These are phyloP conservation scores for Heliothis peltigera DNA, from an alignment of 2,888 invertebrate species.

Conservation along the genomic window DNA sequence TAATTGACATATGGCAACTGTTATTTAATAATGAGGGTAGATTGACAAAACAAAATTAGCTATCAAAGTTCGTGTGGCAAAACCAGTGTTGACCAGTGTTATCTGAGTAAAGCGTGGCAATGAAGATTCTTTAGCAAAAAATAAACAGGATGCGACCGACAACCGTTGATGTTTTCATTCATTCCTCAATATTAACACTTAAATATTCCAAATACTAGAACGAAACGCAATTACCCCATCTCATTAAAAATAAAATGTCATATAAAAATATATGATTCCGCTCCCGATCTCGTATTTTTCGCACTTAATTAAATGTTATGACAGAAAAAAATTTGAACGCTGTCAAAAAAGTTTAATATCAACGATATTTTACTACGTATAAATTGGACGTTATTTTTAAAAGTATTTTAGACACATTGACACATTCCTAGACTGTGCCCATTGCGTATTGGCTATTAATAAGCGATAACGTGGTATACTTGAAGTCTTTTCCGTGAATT, in stretches of 20 bases:
- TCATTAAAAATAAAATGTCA: constrained; percentile 30
- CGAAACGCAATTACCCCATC: constrained; percentile 28
- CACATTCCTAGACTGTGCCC: constrained; percentile 36
- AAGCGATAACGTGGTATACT: constrained; percentile 25
- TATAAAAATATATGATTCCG: constrained; percentile 10
- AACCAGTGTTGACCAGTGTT: too few species aligned
- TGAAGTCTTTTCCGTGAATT: constrained; percentile 17
- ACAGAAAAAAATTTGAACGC: constrained; percentile 35
- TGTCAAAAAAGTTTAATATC: constrained; percentile 45
- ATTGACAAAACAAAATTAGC: too few species aligned
- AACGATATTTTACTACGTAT: constrained; percentile 39
- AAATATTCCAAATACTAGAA: constrained; percentile 33
- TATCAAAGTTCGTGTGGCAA: too few species aligned
- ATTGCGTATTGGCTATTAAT: constrained; percentile 43
- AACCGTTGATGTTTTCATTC: constrained; percentile 40
- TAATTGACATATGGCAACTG: too few species aligned
- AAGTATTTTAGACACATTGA: constrained; percentile 45
- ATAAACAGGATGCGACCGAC: constrained; percentile 31
- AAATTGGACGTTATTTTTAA: constrained; percentile 42
- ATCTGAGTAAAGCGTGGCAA: constrained; percentile 3
- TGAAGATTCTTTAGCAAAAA: constrained; percentile 7
- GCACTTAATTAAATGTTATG: constrained; percentile 50
- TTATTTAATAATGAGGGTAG: too few species aligned
- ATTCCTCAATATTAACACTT: constrained; percentile 24
- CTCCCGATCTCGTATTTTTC: constrained; percentile 27